Evolutionary conservation across 2,113 vertebrate species (phyloP).

Genomic region (Microtus oregoni): DNA sequence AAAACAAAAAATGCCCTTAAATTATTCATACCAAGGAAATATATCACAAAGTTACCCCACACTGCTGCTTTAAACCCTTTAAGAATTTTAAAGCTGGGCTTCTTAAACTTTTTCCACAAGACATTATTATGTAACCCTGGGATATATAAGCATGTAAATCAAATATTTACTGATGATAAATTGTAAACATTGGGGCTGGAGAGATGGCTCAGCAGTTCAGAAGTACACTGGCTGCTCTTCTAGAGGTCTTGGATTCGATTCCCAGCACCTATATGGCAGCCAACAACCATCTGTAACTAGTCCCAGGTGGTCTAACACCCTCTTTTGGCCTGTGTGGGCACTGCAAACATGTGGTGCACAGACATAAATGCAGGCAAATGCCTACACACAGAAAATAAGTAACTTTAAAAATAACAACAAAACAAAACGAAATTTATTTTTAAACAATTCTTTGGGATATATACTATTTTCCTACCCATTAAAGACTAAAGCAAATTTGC

Average conservation of each 20-base stretch:
- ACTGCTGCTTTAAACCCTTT: slow-evolving; percentile 4
- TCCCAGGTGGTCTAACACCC: background rate
- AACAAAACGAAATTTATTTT: background rate
- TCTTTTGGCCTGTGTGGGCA: background rate
- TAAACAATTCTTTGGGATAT: background rate
- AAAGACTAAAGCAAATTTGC: slow-evolving; percentile 11
- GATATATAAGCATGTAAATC: background rate
- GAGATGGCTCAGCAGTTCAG: background rate
- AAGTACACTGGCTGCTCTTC: background rate
- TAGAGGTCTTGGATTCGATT: background rate
- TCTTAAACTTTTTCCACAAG: background rate
- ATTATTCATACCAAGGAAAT: slow-evolving; percentile 52
- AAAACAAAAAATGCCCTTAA: slow-evolving; percentile 50
- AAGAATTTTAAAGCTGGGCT: slow-evolving; percentile 46
- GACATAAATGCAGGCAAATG: background rate
- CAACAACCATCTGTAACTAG: background rate
- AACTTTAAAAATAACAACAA: background rate
- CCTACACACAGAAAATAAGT: background rate
- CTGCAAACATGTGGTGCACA: background rate
- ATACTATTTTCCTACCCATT: background rate
- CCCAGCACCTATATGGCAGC: background rate
- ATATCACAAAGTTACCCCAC: slow-evolving; percentile 45
- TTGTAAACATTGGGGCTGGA: background rate
- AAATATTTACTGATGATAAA: background rate
- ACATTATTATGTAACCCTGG: background rate